Evolutionary conservation across 2,888 invertebrate genomes (phyloP).

Genomic region (Athalia rosae): DNA sequence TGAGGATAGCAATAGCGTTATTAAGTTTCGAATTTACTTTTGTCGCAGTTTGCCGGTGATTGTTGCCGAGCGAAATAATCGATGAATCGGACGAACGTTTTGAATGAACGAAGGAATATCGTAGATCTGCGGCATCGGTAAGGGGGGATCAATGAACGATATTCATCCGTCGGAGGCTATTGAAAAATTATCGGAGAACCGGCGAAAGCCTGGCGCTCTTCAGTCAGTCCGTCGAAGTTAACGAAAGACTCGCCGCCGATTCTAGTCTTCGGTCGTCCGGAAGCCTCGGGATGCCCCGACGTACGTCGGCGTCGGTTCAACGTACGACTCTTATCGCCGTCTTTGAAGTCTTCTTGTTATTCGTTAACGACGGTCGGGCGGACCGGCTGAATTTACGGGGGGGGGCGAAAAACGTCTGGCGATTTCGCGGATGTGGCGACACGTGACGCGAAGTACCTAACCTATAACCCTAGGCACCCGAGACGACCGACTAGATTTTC

Average conservation of each 20-base stretch:
- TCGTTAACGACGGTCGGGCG: not conserved
- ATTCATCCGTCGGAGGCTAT: not conserved
- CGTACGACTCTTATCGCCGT: too few relatives aligned
- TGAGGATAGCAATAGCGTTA: conserved; percentile 1
- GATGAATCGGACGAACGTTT: too few relatives aligned
- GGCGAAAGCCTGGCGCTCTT: not conserved
- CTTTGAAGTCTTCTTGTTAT: too few relatives aligned
- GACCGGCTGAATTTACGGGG: not conserved
- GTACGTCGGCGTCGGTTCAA: not conserved
- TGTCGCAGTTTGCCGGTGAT: not conserved
- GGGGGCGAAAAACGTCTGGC: not conserved
- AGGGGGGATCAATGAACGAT: too few relatives aligned
- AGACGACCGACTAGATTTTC: not conserved
- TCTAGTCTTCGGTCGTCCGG: not conserved
- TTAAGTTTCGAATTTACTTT: conserved; percentile 10
- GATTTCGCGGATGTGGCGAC: not conserved
- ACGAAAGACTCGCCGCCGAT: conserved; percentile 20
- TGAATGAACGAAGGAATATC: too few relatives aligned
- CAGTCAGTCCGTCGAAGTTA: not conserved
- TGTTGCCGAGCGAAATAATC: not conserved
- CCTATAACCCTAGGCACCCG: not conserved
- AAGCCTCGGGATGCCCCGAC: not conserved
- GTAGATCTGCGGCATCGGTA: too few relatives aligned
- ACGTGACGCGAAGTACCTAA: not conserved
- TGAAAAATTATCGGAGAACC: conserved; percentile 1